These are phyloP conservation scores for Tetraodon nigroviridis DNA, from an alignment of 2,113 vertebrate species.

Conservation along the genomic window DNA sequence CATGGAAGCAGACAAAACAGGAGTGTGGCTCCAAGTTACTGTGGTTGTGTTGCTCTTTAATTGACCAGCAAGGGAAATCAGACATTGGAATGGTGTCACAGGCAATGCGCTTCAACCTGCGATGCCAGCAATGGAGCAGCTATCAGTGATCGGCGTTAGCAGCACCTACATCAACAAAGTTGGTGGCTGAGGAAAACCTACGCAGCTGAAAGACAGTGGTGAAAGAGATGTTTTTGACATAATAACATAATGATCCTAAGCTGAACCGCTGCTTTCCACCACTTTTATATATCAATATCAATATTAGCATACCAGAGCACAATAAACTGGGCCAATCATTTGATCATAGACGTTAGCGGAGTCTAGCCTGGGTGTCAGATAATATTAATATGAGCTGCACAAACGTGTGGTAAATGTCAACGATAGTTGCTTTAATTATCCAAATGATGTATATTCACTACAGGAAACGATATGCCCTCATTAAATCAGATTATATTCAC, in stretches of 20 bases:
- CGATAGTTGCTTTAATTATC: constrained; percentile 65
- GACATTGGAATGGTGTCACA: constrained; percentile 77
- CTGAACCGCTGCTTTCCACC: constrained; percentile 18
- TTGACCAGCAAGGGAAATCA: constrained; percentile 90
- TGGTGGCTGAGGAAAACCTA: constrained; percentile 42
- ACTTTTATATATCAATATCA: constrained; percentile 25
- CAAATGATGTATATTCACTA: constrained; percentile 44
- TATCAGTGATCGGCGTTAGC: constrained; percentile 73
- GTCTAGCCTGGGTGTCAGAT: constrained; percentile 35
- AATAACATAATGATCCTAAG: constrained; percentile 28
- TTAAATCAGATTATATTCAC: constrained; percentile 74
- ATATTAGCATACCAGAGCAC: constrained; percentile 32
- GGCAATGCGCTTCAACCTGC: constrained; percentile 71
- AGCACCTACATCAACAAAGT: constrained; percentile 77
- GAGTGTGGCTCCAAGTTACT: constrained; percentile 56
- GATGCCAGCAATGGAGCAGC: constrained; percentile 73
- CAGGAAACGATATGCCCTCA: constrained; percentile 61
- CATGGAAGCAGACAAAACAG: constrained; percentile 49
- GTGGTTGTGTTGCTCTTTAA: constrained; percentile 78
- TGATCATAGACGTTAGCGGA: constrained; percentile 38
- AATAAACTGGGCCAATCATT: constrained; percentile 26
- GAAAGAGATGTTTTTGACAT: constrained; percentile 17
- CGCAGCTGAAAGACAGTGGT: constrained; percentile 26
- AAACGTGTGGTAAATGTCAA: constrained; percentile 62
- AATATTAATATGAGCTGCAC: constrained; percentile 33